These are phyloP conservation scores for Vulpes lagopus DNA, from an alignment of 2,113 vertebrate species.

Conservation along the genomic window DNA sequence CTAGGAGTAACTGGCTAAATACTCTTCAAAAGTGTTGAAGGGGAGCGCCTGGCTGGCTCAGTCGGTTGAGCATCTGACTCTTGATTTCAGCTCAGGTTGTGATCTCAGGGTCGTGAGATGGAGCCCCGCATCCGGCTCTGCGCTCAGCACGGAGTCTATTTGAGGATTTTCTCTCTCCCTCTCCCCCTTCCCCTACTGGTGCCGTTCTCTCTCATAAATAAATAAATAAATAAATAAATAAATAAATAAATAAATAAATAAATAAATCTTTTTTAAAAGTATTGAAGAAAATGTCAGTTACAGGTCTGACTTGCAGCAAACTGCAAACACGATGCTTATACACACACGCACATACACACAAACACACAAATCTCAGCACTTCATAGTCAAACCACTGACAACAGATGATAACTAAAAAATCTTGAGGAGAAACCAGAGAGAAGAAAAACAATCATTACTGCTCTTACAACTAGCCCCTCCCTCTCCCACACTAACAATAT, in stretches of 20 bases:
- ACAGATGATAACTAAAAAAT: background rate
- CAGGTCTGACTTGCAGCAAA: background rate
- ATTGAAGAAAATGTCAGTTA: background rate
- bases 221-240: too few species aligned
- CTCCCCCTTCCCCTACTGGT: background rate
- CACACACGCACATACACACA: background rate
- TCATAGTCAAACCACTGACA: too few species aligned
- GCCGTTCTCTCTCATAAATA: background rate
- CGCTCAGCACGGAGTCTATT: background rate
- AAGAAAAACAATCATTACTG: rapidly evolving
- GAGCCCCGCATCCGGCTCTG: background rate
- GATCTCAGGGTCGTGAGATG: background rate
- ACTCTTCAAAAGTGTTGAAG: background rate
- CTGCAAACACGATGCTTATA: too few species aligned
- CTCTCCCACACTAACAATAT: rapidly evolving
- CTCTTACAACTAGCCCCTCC: too few species aligned
- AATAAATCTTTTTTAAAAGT: background rate
- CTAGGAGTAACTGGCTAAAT: too few species aligned
- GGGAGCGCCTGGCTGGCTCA: background rate
- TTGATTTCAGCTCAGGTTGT: background rate
- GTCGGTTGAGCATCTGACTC: background rate
- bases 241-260: background rate
- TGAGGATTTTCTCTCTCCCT: background rate
- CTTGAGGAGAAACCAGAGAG: background rate
- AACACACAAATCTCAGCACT: rapidly evolving